Evolutionary conservation across 1,140 invertebrate genomes (phyloP), one percentile per base, ranked within the genome.

Genomic region (Drosophila sechellia): DNA sequence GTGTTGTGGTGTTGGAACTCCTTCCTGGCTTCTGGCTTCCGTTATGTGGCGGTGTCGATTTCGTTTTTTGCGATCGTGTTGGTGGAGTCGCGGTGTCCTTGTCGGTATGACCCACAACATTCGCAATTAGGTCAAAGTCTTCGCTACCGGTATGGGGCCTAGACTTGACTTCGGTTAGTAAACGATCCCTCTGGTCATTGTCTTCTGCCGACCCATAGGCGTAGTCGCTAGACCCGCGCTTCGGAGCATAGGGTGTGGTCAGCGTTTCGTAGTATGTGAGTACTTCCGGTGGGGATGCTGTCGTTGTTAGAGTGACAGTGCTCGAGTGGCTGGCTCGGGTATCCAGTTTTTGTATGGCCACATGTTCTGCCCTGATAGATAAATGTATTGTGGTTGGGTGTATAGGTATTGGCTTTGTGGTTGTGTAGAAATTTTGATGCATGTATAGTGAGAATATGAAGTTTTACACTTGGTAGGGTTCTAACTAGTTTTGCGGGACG

Each of bases 401-500:
- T 57, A 46, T 39, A 39, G 25, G 54, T 59, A 69, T 57, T 63
- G 49, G 46, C 42, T 57, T 56, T 49, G 39, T 17, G 56, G 52
- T 53, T 22, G 39, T 65, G 48, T 77, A 34, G 52, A 13, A 89
- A 84, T 90, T 87, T 87, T 89, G 71, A 79, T 87, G 83, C 12
- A 35, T 71, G 20, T 49, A 53, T 63, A 39, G 37, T 54, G 34
- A 53, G 56, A 34, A 8, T 56, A 35, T 58, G n/a, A 20, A 60
- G 22, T 17, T 64, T 45, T 20, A 13, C 17, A 35, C 54, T 71
- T 34, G n/a, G 25, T 34, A 27, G 11, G 31, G 35, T 6, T 35
- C 56, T 60, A 64, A 37, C 39, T 64, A 65, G 5, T 17, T 31
- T 40, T 48, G 40, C 4, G 49, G 5, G 8, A 20, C 27, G 50